Base-by-base conservation (phyloP, 2,888 invertebrate genomes). In the Corythucha ciliata region DNA sequence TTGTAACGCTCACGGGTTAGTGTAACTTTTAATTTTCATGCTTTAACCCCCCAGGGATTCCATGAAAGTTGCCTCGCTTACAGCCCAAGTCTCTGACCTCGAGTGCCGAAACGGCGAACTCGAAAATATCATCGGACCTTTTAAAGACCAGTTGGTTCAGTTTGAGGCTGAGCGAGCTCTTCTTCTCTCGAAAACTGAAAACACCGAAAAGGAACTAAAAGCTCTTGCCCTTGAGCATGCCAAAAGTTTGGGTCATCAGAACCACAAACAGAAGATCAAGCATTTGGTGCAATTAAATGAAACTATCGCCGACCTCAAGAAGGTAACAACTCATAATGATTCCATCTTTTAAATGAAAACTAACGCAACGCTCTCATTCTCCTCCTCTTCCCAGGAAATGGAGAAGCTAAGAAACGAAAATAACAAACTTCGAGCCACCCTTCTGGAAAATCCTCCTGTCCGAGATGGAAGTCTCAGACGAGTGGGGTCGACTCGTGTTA, bases 241-340 rank as follows among this genome's bases (percentile, higher is more conserved):
- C 2, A 72, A 74, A 54, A 64, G 77, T 45, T 65, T 79, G n/a
- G 78, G 78, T 0, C 78, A 80, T 60, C 77, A 78, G 58, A 81
- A 80, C 64, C 74, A 75, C 57, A 77, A 74, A 59, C 79, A 80
- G 63, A 79, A 77, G 64, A 76, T 79, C 42, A 75, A 76, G 52
- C 76, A 79, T 60, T 48, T 59, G 1, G 41, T 53, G 2, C 42
- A 50, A 8, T 53, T 57, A 22, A 53, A 47, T 4, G 53, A 55
- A 40, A 54, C 40, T 14, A 57, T 53, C 24, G 36, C 48, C 29
- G 47, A 44, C 14, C 49, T 55, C 4, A 58, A 55, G 42, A 54
- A 48, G 51, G 58, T 56, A 42, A 50, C 33, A 36, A n/a, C n/a
- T 24, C n/a, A n/a, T 7, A 21, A 16, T 20, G 7, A 14, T 12